Evolutionary conservation across 2,888 invertebrate species (phyloP), one percentile per base, ranked within the genome.

Genomic region (Heliconius ethilla): DNA sequence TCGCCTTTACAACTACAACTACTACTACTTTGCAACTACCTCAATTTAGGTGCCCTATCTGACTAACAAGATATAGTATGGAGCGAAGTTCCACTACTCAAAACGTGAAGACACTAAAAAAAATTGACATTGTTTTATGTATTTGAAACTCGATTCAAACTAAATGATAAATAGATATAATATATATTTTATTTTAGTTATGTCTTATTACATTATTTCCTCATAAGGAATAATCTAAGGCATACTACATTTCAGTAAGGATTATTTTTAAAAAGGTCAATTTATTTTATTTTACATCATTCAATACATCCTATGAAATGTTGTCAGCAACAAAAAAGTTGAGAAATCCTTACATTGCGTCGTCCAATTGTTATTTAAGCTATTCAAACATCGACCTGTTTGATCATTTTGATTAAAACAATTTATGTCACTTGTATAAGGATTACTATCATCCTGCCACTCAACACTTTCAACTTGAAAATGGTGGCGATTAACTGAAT

Each of bases 401-500:
- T 66, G 59, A 59, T 59, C 59, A n/a, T 59, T 66, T 66, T 66
- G 37, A 66, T 29, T 66, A 37, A 66, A 51, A 18, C 51, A 51
- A 66, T 66, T 66, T 66, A 33, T 29, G 37, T 37, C 33, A 66
- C 0, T n/a, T 9, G 66, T 13, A 37, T 66, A 66, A 66, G 66
- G 55, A 59, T 59, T 59, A n/a, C 10, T 59, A 59, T 10, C 29
- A 11, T 51, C 18, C 51, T 51, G 18, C 18, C 18, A 2, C 18
- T 51, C 15, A 45, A 45, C 45, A 5, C n/a, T n/a, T n/a, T n/a
- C n/a, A n/a, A n/a, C n/a, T n/a, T 18, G 55, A 55, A 55, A 55
- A 55, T 22, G 18, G 1, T 45, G 33, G 51, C 18, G 2, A 7
- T 18, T 51, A 59, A 59, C 55, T 9, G 9, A n/a, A 51, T 45